phyloP scores from a whole-genome alignment of 2,888 invertebrate species.

The Alsophila aescularia region DNA sequence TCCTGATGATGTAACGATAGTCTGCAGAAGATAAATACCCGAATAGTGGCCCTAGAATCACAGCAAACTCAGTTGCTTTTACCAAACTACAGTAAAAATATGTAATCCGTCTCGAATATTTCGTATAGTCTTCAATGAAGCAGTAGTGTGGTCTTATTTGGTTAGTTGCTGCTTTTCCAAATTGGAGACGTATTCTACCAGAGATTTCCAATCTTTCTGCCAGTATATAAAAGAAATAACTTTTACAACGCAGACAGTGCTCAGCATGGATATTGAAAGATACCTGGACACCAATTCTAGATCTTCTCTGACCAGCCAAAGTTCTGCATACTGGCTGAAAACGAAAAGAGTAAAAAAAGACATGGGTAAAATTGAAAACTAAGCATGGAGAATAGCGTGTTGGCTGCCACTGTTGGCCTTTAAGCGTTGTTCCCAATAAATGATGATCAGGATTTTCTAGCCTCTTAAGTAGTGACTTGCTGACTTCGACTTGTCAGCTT shows the following conservation, averaged over 20 bases:
- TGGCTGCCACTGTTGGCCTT: conserved; percentile 60
- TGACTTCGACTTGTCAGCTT: conserved; percentile 2
- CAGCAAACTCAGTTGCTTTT: conserved; percentile 59
- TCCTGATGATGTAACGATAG: conserved; percentile 43
- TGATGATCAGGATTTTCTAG: conserved; percentile 61
- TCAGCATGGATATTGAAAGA: conserved; percentile 67
- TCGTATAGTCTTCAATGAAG: conserved; percentile 51
- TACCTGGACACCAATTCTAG: conserved; percentile 63
- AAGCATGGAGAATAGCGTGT: conserved; percentile 33
- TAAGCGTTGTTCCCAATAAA: conserved; percentile 64
- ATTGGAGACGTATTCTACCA: conserved; percentile 58
- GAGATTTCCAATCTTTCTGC: conserved; percentile 60
- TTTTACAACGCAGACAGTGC: conserved; percentile 66
- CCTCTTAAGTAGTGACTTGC: conserved; percentile 41
- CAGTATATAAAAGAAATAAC: conserved; percentile 62
- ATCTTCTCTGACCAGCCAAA: conserved; percentile 61
- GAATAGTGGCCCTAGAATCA: conserved; percentile 61
- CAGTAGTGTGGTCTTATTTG: conserved; percentile 38
- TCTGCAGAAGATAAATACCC: conserved; percentile 52
- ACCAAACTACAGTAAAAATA: conserved; percentile 67
- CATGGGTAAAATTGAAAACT: conserved; percentile 53
- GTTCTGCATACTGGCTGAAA: conserved; percentile 65
- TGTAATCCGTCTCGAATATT: conserved; percentile 64
- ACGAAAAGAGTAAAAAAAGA: conserved; percentile 57
- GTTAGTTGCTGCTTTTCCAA: conserved; percentile 56